phyloP scores from a whole-genome alignment of 2,888 invertebrate genomes.

The Parnassius apollo region DNA sequence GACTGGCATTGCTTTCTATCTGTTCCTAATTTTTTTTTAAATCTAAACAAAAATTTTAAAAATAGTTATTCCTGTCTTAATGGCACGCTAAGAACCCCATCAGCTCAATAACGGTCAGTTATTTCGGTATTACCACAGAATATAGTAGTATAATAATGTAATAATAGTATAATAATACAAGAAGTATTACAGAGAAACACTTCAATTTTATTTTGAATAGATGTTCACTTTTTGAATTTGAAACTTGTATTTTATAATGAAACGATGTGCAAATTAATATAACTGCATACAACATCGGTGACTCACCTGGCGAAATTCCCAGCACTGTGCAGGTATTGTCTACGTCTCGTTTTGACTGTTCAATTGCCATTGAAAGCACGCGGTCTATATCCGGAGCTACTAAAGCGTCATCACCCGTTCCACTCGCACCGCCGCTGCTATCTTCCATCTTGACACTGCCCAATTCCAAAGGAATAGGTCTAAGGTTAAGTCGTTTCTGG shows the following conservation, averaged over 20 bases:
- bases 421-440: conserved; percentile 78
- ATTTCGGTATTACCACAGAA: too few species aligned
- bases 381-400: conserved; percentile 90
- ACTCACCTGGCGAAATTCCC: conserved; percentile 93
- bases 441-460: conserved; percentile 85
- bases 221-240: too few species aligned
- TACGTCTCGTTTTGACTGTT: conserved; percentile 92
- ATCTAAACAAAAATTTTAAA: too few species aligned
- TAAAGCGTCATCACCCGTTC: conserved; percentile 75
- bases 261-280: conserved; percentile 27
- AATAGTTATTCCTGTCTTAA: too few species aligned
- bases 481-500: conserved; percentile 90
- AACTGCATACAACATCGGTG: conserved; percentile 30
- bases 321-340: conserved; percentile 91
- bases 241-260: conserved; percentile 1
- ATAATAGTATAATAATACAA: too few species aligned
- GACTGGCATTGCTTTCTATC: too few species aligned
- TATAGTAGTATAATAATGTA: too few species aligned
- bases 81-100: too few species aligned
- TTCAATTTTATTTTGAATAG: too few species aligned
- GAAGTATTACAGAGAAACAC: too few species aligned
- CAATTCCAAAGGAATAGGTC: conserved; percentile 87
- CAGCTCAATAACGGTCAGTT: too few species aligned
- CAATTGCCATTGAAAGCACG: conserved; percentile 91
- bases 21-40: too few species aligned